Percentiles rank a stretch among this genome's conserved stretches.
phyloP scores from a whole-genome alignment of 2,888 invertebrate genomes.

The Hipparchia sbordonii region DNA sequence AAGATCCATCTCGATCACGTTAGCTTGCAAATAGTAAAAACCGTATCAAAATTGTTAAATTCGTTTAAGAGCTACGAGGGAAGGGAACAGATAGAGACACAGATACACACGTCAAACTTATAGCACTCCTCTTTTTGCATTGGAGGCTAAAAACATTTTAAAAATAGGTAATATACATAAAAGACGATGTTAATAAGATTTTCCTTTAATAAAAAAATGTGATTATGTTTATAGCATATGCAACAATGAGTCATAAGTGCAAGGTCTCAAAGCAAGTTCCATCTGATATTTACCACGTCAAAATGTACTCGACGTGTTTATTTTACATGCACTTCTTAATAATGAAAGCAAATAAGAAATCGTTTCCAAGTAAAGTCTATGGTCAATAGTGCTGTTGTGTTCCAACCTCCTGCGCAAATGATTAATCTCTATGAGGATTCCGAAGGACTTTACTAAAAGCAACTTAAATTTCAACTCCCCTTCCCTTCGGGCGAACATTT shows the following conservation, averaged over 20 bases:
- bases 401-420: too few species aligned
- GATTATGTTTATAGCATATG: neutral
- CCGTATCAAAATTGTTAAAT: too few species aligned
- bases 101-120: too few species aligned
- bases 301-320: neutral
- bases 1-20: too few species aligned
- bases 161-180: too few species aligned
- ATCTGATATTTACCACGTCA: neutral
- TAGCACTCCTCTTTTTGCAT: too few species aligned
- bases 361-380: slow-evolving; percentile 1
- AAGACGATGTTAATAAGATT: neutral
- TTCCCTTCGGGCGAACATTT: slow-evolving; percentile 87
- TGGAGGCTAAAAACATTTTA: too few species aligned
- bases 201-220: neutral
- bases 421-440: too few species aligned
- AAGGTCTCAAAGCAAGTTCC: neutral
- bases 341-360: neutral
- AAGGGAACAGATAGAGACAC: too few species aligned
- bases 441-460: too few species aligned
- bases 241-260: neutral
- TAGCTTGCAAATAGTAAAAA: too few species aligned
- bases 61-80: too few species aligned
- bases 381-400: neutral
- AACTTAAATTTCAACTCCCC: slow-evolving; percentile 86
- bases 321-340: neutral